phyloP scores from a whole-genome alignment of 2,797 vertebrate genomes.

The Antrozous pallidus region DNA sequence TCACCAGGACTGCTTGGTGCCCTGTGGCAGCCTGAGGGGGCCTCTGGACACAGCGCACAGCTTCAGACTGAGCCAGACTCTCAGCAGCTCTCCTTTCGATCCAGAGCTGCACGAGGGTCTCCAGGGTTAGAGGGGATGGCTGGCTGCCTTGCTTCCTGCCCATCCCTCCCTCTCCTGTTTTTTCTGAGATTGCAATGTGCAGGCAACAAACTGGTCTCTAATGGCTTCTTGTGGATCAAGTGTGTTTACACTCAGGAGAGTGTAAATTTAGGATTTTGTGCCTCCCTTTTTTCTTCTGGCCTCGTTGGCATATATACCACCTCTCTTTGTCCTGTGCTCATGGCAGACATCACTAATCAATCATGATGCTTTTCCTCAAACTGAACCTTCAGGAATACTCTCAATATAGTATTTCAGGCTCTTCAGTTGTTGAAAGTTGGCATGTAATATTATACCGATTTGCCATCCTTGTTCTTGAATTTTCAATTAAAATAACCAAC shows the following conservation, averaged over 20 bases:
- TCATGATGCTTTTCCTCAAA: not conserved
- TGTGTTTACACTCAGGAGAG: not conserved
- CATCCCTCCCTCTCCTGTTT: not conserved
- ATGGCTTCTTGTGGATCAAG: not conserved
- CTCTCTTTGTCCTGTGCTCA: not conserved
- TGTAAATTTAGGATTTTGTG: not conserved
- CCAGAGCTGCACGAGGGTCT: fast-evolving
- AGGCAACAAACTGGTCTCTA: not conserved
- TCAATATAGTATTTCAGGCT: not conserved
- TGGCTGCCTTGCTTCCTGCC: fast-evolving
- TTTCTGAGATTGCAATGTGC: not conserved
- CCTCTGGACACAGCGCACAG: not conserved
- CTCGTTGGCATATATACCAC: not conserved
- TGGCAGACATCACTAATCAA: constrained; percentile 43
- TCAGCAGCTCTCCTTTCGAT: not conserved
- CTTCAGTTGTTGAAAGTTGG: not conserved
- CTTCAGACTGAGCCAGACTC: not conserved
- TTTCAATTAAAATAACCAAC: not conserved
- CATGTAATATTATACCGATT: not conserved
- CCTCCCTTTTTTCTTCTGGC: not conserved
- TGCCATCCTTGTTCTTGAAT: not conserved
- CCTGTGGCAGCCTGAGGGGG: not conserved
- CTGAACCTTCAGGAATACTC: not conserved
- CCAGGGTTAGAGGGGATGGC: not conserved
- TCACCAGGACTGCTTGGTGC: not conserved